Evolutionary conservation across 2,888 invertebrate species (phyloP), one percentile per base, ranked within the genome.

Genomic region (Erpobdella octoculata): DNA sequence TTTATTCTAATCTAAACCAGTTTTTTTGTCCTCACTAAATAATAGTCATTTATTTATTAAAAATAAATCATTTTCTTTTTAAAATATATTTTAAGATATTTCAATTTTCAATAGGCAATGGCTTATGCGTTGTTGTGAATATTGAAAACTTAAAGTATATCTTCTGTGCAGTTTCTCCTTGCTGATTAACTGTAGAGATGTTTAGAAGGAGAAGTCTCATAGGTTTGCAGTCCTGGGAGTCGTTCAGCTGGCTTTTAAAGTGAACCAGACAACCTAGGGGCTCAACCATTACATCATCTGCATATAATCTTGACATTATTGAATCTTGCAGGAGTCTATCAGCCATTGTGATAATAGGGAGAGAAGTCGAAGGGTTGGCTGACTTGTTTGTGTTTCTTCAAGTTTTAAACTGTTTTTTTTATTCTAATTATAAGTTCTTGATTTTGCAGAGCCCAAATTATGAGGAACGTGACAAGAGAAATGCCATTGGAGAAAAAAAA

Each of bases 261-360:
- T 53, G 53, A 53, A 53, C 53, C 21, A 53, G 21, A 28, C 53
- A 21, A 53, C 53, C 53, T 28, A 53, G 28, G 21, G 28, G 28
- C 53, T 25, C 28, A 53, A 28, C n/a, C 21, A 53, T 53, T 25
- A 31, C 62, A 35, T 25, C 21, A 35, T 62, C 62, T n/a, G 35
- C 62, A 33, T 33, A 62, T 62, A 33, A 62, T 31, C 62, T 62
- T 62, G 62, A 28, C 31, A 62, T 62, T 62, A 31, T 62, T 62
- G 28, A 62, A 33, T 62, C 35, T 35, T 62, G 21, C 62, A 62
- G 62, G 62, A 62, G 31, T 33, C 33, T 62, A 33, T 62, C 62
- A 62, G 31, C 31, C 62, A 62, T 31, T 31, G 33, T 31, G 62
- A 62, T 62, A 35, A 6, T 35, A 62, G 31, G 33, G 62, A 62